phyloP scores from a whole-genome alignment of 2,888 invertebrate species.

The Drosophila testacea region DNA sequence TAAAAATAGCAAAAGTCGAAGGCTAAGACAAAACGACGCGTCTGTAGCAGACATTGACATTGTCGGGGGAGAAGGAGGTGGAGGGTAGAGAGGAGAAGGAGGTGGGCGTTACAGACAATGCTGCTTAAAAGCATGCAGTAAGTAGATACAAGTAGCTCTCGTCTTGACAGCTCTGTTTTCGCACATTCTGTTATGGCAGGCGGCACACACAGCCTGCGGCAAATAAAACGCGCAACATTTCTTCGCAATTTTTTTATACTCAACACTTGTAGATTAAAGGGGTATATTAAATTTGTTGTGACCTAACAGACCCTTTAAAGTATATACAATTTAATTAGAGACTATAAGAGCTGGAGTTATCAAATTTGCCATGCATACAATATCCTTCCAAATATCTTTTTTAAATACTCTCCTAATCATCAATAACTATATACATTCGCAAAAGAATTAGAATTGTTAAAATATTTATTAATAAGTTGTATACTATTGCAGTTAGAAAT shows the following conservation, averaged over 20 bases:
- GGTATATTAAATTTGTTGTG: too few relatives aligned
- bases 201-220: constrained; percentile 21
- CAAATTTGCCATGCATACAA: too few relatives aligned
- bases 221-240: constrained; percentile 19
- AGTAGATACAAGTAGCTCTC: constrained; percentile 72
- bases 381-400: too few relatives aligned
- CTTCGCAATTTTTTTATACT: not conserved
- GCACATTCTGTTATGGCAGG: constrained; percentile 41
- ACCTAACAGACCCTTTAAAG: too few relatives aligned
- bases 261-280: too few relatives aligned
- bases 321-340: too few relatives aligned
- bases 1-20: constrained; percentile 77
- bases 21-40: constrained; percentile 40
- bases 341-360: too few relatives aligned
- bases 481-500: too few relatives aligned
- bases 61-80: not conserved
- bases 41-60: not conserved
- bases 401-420: too few relatives aligned
- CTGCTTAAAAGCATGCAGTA: constrained; percentile 58
- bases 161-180: constrained; percentile 70
- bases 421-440: too few relatives aligned
- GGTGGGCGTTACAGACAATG: constrained; percentile 6
- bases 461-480: too few relatives aligned
- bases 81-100: not conserved
- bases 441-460: too few relatives aligned